These are phyloP conservation scores for Nycticebus coucang DNA, from an alignment of 2,113 vertebrate species.

Conservation along the genomic window DNA sequence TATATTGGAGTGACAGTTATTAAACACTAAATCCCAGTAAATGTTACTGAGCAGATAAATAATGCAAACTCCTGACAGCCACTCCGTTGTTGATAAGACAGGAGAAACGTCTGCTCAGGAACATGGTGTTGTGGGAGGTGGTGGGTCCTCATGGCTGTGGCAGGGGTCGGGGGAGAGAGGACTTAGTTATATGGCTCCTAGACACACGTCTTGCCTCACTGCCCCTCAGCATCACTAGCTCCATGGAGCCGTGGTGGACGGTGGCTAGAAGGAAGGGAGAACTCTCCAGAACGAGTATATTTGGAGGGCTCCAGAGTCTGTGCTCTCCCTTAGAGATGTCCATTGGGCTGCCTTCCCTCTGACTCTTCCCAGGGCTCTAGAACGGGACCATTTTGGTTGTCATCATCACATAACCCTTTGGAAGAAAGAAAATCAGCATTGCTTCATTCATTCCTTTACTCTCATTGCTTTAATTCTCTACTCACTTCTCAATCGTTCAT, in stretches of 20 bases:
- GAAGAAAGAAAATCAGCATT: background rate
- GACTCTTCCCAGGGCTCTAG: background rate
- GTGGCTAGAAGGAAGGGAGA: background rate
- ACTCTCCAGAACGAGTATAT: background rate
- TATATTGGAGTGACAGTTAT: slow-evolving; percentile 84
- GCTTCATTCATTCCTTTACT: background rate
- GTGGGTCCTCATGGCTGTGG: background rate
- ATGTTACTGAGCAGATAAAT: slow-evolving; percentile 82
- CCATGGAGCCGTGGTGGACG: fast-evolving
- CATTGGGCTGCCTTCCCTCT: background rate
- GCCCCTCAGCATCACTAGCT: background rate
- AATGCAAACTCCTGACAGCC: slow-evolving; percentile 79
- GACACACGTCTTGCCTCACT: background rate
- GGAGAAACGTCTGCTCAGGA: slow-evolving; percentile 1
- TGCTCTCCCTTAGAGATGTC: no score
- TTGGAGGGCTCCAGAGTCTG: background rate
- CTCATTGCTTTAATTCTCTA: background rate
- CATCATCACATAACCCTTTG: background rate
- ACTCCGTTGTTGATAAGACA: slow-evolving; percentile 43
- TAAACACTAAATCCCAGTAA: slow-evolving; percentile 85
- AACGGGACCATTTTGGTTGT: background rate
- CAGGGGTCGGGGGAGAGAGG: background rate
- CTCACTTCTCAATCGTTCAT: background rate
- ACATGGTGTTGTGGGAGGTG: background rate
- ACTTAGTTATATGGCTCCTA: background rate